Percentiles rank a stretch among this genome's conserved stretches.
These are phyloP conservation scores for Mixornis gularis DNA, from an alignment of 2,113 vertebrate genomes.

Conservation along the genomic window DNA sequence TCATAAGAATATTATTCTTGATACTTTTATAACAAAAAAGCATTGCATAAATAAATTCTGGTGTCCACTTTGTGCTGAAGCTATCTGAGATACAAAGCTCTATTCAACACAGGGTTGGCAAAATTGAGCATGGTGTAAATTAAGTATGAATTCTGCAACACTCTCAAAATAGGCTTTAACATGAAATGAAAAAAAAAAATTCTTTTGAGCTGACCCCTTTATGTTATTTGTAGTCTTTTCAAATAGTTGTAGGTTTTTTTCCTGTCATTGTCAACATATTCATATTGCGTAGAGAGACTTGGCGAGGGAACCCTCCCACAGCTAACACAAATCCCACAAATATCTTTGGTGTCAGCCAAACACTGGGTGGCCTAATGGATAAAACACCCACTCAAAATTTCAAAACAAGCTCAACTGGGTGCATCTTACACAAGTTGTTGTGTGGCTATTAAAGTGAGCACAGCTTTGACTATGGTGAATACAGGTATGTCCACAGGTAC, in stretches of 20 bases:
- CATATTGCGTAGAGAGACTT: neutral
- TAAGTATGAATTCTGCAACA: neutral
- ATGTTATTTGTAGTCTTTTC: neutral
- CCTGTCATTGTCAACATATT: neutral
- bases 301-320: neutral
- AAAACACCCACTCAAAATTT: neutral
- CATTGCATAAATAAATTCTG: neutral
- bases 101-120: neutral
- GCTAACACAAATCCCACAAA: neutral
- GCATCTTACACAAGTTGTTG: neutral
- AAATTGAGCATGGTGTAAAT: neutral
- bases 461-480: neutral
- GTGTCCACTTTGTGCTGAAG: neutral
- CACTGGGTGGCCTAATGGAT: neutral
- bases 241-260: fast-evolving
- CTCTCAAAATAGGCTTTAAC: neutral
- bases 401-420: neutral
- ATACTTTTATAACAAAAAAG: neutral
- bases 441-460: neutral
- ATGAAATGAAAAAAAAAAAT: neutral
- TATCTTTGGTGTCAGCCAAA: neutral
- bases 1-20: neutral
- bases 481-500: neutral
- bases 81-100: neutral
- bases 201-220: neutral